Evolutionary conservation across 2,888 invertebrate species (phyloP).

Genomic region (Meganola albula): DNA sequence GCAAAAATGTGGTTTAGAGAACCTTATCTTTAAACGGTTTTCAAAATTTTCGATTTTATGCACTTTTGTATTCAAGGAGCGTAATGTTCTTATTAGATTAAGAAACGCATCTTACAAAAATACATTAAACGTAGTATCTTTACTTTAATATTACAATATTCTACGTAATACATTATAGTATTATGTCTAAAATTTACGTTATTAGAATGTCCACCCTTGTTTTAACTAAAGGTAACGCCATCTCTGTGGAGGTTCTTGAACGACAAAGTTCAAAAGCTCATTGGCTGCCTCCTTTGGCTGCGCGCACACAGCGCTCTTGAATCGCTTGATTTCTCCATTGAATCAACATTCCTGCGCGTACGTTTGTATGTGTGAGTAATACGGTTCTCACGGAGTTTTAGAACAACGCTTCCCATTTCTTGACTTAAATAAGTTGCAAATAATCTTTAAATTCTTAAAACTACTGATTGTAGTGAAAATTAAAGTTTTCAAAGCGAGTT

Average conservation of each 20-base stretch:
- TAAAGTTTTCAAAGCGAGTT: constrained; percentile 31
- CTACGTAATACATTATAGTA: too few species aligned
- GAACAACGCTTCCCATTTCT: constrained; percentile 28
- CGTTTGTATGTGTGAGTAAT: constrained; percentile 59
- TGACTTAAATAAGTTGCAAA: constrained; percentile 45
- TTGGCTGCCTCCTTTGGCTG: constrained; percentile 57
- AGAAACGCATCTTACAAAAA: too few species aligned
- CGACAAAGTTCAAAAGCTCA: constrained; percentile 61
- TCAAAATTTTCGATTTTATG: too few species aligned
- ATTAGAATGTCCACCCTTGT: constrained; percentile 36
- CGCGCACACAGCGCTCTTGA: constrained; percentile 53
- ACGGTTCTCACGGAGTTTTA: constrained; percentile 59
- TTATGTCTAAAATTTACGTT: constrained; percentile 1
- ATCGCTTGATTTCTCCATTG: constrained; percentile 76
- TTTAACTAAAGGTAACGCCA: constrained; percentile 42
- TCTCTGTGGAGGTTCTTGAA: constrained; percentile 47
- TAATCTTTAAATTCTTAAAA: constrained; percentile 22
- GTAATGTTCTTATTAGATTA: too few species aligned
- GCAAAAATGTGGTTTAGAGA: too few species aligned
- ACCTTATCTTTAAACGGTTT: too few species aligned
- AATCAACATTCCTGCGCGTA: constrained; percentile 77
- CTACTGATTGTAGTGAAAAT: constrained; percentile 14
- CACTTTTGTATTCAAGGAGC: too few species aligned
- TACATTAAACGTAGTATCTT: too few species aligned
- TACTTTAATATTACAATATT: too few species aligned